These are phyloP conservation scores for Epinotia demarniana DNA, from an alignment of 2,888 invertebrate genomes.

Conservation along the genomic window DNA sequence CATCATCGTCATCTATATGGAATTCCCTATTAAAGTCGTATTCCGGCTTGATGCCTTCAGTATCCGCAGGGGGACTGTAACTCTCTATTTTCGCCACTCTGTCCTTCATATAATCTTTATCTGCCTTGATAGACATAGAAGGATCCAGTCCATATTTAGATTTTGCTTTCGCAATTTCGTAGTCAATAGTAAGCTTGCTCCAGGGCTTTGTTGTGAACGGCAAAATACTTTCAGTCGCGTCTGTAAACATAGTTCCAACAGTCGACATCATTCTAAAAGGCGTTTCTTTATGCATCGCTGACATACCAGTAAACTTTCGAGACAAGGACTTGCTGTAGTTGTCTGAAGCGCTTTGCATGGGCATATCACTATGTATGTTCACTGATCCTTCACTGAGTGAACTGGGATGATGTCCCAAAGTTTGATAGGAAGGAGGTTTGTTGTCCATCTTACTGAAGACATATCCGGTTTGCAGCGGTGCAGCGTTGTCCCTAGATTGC, in stretches of 20 bases:
- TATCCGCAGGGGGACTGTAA: slow-evolving; percentile 50
- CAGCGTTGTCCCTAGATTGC: slow-evolving; percentile 56
- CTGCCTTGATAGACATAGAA: slow-evolving; percentile 52
- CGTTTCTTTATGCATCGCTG: slow-evolving; percentile 14
- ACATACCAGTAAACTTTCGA: slow-evolving; percentile 7
- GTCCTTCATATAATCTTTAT: slow-evolving; percentile 57
- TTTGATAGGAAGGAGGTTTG: slow-evolving; percentile 51
- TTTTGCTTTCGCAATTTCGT: slow-evolving; percentile 55
- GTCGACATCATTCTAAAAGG: slow-evolving; percentile 18
- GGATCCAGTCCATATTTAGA: slow-evolving; percentile 53
- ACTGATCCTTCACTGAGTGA: slow-evolving; percentile 18
- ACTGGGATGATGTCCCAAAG: slow-evolving; percentile 47
- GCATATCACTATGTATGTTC: slow-evolving; percentile 32
- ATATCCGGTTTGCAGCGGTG: slow-evolving; percentile 56
- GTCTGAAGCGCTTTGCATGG: background rate
- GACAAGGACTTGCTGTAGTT: slow-evolving; percentile 18
- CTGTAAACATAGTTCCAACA: slow-evolving; percentile 16
- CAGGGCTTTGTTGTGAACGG: slow-evolving; percentile 33
- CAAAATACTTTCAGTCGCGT: slow-evolving; percentile 27
- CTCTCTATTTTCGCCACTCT: slow-evolving; percentile 61
- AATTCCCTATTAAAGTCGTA: slow-evolving; percentile 56
- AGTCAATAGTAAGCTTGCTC: slow-evolving; percentile 50
- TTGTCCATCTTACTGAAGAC: slow-evolving; percentile 54
- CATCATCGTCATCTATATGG: slow-evolving; percentile 67
- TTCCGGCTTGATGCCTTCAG: slow-evolving; percentile 49